Evolutionary conservation across 2,797 vertebrate genomes (phyloP).

Genomic region (Etheostoma perlongum): DNA sequence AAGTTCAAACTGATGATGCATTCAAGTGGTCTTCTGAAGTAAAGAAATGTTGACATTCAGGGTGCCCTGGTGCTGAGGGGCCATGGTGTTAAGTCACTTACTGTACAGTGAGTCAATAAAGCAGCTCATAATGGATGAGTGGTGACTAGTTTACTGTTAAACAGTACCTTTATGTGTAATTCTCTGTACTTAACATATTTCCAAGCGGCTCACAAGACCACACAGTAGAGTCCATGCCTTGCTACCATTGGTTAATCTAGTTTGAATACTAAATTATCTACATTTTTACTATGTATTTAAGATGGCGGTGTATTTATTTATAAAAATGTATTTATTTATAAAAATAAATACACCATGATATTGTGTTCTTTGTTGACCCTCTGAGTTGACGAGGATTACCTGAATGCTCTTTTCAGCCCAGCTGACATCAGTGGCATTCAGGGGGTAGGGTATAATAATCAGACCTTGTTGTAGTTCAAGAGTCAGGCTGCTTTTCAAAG

Average conservation of each 20-base stretch:
- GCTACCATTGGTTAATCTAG: background rate
- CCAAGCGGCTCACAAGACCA: background rate
- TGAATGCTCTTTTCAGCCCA: background rate
- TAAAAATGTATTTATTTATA: no score
- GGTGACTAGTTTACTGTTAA: background rate
- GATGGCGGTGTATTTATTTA: no score
- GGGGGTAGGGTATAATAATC: slow-evolving; percentile 40
- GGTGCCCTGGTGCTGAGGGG: background rate
- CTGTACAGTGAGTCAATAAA: background rate
- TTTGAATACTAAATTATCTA: background rate
- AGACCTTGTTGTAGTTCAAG: slow-evolving; percentile 31
- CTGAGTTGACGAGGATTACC: background rate
- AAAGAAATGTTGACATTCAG: slow-evolving; percentile 5
- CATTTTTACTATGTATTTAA: no score
- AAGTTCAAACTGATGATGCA: slow-evolving; percentile 7
- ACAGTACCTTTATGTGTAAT: background rate
- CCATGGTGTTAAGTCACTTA: background rate
- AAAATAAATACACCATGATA: background rate
- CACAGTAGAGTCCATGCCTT: background rate
- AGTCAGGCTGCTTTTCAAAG: slow-evolving; percentile 29
- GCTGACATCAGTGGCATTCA: slow-evolving; percentile 14
- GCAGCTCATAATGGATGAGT: background rate
- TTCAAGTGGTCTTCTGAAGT: background rate
- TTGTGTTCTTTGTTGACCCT: background rate
- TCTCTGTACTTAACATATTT: background rate